Percentiles rank a stretch among this genome's conserved stretches.
Evolutionary conservation across 1,140 invertebrate genomes (phyloP).

Genomic region (Drosophila punjabiensis): DNA sequence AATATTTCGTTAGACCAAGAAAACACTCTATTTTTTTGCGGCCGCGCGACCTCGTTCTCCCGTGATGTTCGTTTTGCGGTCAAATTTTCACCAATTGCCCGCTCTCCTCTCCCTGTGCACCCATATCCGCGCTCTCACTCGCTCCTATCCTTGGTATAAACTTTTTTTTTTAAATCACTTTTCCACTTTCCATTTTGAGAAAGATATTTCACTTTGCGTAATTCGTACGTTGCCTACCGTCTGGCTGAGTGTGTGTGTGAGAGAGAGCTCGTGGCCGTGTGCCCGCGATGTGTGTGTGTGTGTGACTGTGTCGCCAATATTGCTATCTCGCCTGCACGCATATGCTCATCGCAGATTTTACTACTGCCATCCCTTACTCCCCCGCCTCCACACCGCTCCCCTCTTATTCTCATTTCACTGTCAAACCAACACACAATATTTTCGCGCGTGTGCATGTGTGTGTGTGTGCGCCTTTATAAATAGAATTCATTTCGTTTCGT

Average conservation of each 20-base stretch:
- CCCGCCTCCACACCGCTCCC: conserved; percentile 15
- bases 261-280: conserved; percentile 48
- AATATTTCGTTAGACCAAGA: not conserved
- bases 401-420: conserved; percentile 48
- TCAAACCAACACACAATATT: conserved; percentile 37
- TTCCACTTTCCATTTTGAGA: conserved; percentile 84
- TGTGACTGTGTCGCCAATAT: conserved; percentile 65
- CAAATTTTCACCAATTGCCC: conserved; percentile 20
- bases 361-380: conserved; percentile 54
- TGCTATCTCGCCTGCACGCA: conserved; percentile 64
- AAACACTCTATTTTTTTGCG: conserved; percentile 5
- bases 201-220: conserved; percentile 85
- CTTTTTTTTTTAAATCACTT: conserved; percentile 53
- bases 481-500: conserved; percentile 70
- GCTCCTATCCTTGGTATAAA: conserved; percentile 19
- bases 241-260: conserved; percentile 42
- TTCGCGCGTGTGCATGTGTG: conserved; percentile 41
- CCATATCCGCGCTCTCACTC: conserved; percentile 3
- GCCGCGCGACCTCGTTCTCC: conserved; percentile 33
- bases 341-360: conserved; percentile 56
- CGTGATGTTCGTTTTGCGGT: conserved; percentile 40
- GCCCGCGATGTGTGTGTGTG: conserved; percentile 13
- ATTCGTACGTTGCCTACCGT: conserved; percentile 72
- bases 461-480: conserved; percentile 75
- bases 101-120: conserved; percentile 7